phyloP scores from a whole-genome alignment of 2,797 vertebrate species.

The Falco columbarius region DNA sequence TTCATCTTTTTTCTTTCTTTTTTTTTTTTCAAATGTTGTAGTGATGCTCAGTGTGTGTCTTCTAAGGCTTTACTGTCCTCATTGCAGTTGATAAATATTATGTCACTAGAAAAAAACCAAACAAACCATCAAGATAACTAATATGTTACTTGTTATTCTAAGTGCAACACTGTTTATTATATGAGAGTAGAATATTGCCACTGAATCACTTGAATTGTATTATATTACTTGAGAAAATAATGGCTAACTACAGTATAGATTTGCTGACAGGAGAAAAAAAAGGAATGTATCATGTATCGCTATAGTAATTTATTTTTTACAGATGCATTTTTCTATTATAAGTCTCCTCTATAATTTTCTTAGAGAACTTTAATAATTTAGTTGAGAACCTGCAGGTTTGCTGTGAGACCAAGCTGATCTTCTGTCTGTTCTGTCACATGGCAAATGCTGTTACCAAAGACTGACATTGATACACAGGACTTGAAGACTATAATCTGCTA shows the following conservation, averaged over 20 bases:
- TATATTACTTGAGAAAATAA: neutral
- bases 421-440: neutral
- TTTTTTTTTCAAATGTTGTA: neutral
- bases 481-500: conserved; percentile 42
- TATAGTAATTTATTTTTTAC: neutral
- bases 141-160: neutral
- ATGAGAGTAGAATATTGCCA: neutral
- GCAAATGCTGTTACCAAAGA: neutral
- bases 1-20: neutral
- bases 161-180: neutral
- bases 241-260: neutral
- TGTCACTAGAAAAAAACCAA: neutral
- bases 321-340: neutral
- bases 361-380: neutral
- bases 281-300: neutral
- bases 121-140: neutral
- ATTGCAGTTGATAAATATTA: neutral
- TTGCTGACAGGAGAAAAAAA: neutral
- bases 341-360: neutral
- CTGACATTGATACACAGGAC: conserved; percentile 27
- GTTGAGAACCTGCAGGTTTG: neutral
- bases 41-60: neutral
- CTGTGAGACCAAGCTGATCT: neutral
- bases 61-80: neutral
- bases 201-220: neutral